Percentiles rank a stretch among this genome's conserved stretches.
These are phyloP conservation scores for Labia minor DNA, from an alignment of 2,888 invertebrate species.

Conservation along the genomic window DNA sequence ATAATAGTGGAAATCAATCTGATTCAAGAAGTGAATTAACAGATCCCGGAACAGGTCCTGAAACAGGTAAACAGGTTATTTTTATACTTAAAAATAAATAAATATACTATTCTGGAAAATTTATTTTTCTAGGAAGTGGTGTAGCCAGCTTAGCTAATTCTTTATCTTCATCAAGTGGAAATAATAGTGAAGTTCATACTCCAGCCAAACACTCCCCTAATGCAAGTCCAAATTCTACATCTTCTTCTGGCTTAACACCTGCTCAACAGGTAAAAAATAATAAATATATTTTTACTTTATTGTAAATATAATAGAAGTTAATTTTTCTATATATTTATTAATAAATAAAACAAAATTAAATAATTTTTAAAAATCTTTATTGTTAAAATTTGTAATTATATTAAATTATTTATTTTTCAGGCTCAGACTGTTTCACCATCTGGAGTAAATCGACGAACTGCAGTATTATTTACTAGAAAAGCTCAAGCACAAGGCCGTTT, in stretches of 20 bases:
- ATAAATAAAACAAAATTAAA: background rate
- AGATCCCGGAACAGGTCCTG: background rate
- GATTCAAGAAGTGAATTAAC: slow-evolving; percentile 3
- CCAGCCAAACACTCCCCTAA: background rate
- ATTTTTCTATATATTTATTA: background rate
- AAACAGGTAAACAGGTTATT: background rate
- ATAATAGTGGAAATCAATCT: background rate
- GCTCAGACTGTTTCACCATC: slow-evolving; percentile 36
- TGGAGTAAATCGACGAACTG: slow-evolving; percentile 58
- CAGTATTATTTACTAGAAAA: slow-evolving; percentile 67
- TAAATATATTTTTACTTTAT: background rate
- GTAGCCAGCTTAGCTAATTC: background rate
- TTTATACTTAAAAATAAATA: too few relatives aligned
- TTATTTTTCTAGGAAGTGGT: background rate
- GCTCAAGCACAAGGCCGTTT: slow-evolving; percentile 38
- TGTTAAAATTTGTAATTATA: background rate
- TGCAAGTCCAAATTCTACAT: background rate
- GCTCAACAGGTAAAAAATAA: slow-evolving; percentile 13
- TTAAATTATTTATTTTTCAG: too few relatives aligned
- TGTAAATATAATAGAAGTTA: background rate
- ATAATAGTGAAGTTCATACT: background rate
- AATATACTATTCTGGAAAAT: too few relatives aligned
- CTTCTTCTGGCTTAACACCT: background rate
- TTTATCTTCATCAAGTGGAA: background rate
- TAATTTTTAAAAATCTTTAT: background rate